Conservation (phyloP, 2,113 vertebrate genomes). For the Calidris pugnax region DNA sequence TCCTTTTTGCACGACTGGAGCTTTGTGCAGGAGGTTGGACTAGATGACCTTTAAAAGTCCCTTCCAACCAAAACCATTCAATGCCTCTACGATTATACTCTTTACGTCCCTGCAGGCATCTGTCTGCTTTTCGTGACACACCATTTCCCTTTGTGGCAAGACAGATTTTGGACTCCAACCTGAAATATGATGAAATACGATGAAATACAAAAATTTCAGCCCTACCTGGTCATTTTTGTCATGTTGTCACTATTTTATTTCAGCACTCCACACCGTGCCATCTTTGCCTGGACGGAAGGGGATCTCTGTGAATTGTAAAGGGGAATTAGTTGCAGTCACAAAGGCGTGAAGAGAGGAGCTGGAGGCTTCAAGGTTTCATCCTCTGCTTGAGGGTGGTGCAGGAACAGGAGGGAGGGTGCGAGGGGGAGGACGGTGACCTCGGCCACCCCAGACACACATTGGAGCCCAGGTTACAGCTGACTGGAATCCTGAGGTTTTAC, state of each 20-base stretch:
- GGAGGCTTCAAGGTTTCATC: background rate
- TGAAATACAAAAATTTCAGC: background rate
- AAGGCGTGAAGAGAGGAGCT: background rate
- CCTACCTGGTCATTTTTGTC: background rate
- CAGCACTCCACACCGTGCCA: background rate
- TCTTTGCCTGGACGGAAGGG: background rate
- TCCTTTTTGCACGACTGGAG: background rate
- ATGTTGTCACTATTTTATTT: background rate
- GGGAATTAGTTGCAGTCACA: background rate
- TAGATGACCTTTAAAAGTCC: background rate
- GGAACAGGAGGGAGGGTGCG: background rate
- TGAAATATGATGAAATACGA: rapidly evolving
- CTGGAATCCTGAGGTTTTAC: constrained; percentile 75
- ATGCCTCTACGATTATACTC: background rate
- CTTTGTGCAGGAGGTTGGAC: background rate
- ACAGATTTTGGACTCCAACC: background rate
- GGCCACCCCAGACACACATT: constrained; percentile 63
- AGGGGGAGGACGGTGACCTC: constrained; percentile 55
- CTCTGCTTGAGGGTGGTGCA: background rate
- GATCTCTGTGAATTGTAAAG: no score
- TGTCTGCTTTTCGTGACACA: background rate
- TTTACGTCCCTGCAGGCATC: background rate
- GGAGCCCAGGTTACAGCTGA: constrained; percentile 71
- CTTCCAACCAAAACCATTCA: background rate
- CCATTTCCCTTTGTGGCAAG: background rate